Evolutionary conservation across 2,797 vertebrate genomes (phyloP).

Genomic region (Gambusia yucatana): DNA sequence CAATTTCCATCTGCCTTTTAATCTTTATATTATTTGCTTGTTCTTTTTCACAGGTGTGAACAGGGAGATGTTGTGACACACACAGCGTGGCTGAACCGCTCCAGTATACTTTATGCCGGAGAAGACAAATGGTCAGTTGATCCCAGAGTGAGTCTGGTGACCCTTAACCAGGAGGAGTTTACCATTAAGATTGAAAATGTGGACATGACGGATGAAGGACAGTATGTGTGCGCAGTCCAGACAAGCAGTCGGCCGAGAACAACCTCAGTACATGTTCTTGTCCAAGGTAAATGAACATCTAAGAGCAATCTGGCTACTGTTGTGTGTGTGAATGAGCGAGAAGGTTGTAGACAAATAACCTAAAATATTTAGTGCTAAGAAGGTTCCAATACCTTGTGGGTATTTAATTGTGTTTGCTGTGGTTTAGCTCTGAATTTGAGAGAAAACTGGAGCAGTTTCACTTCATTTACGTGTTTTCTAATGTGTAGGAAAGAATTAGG

Average conservation of each 20-base stretch:
- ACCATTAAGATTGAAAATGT: conserved; percentile 85
- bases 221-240: conserved; percentile 84
- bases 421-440: neutral
- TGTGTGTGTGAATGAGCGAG: neutral
- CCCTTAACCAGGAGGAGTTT: conserved; percentile 82
- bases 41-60: conserved; percentile 71
- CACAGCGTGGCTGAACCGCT: conserved; percentile 86
- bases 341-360: neutral
- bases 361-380: neutral
- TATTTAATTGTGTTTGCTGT: neutral
- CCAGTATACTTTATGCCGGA: conserved; percentile 84
- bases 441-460: neutral
- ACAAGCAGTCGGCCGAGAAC: conserved; percentile 82
- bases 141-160: conserved; percentile 82
- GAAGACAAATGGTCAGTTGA: conserved; percentile 88
- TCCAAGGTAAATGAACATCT: conserved; percentile 76
- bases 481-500: neutral
- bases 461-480: neutral
- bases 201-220: conserved; percentile 83
- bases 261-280: conserved; percentile 81
- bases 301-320: neutral
- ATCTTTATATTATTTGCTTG: neutral
- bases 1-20: neutral
- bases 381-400: neutral
- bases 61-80: conserved; percentile 82